Evolutionary conservation across 23 tunicate species (phyloP), one percentile per base, ranked within the genome.

Genomic region (Styela clava): DNA sequence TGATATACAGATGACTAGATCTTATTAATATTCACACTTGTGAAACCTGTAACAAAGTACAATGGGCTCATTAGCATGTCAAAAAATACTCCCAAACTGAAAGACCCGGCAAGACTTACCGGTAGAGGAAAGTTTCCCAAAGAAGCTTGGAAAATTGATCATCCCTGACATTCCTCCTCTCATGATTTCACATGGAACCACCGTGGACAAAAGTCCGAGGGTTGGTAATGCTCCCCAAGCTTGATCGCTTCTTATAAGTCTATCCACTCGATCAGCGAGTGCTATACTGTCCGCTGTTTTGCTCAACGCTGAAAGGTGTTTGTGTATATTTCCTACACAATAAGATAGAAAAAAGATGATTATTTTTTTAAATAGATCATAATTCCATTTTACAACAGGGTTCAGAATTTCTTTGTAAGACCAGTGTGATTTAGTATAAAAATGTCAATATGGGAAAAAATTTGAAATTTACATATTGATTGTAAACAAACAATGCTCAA

Each of bases 91-190:
- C 74, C 74, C 26, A 18, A 16, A n/a, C 28, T 19, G 16, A 69
- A 25, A 69, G 18, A 69, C 74, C 24, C 16, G 18, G 16, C 29
- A 44, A 44, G 12, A 16, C 52, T 52, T 67, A 89, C 95, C 87
- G 61, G 97, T 95, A 23, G 93, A 84, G 19, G 99, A 95, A 16
- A 95, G 79, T 64, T 95, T 95, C n/a, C 99, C 99, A 35, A 95
- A 85, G 64, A 91, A 87, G 29, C 79, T 20, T 20, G 99, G 99
- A 74, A 95, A 95, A 64, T 86, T 88, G 36, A 95, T 90, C 86
- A 74, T 86, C 25, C 91, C 89, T 0, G 81, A 74, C 89, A 90
- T 67, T 24, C 81, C 69, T 63, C 99, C 99, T 2, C 81, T 77
- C 85, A 87, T 83, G 74, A 82, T 31, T 24, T 80, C 81, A 33